Percentiles rank a stretch among this genome's conserved stretches.
These are phyloP conservation scores for Alloplasta piceator DNA, from an alignment of 2,888 invertebrate genomes.

Conservation along the genomic window DNA sequence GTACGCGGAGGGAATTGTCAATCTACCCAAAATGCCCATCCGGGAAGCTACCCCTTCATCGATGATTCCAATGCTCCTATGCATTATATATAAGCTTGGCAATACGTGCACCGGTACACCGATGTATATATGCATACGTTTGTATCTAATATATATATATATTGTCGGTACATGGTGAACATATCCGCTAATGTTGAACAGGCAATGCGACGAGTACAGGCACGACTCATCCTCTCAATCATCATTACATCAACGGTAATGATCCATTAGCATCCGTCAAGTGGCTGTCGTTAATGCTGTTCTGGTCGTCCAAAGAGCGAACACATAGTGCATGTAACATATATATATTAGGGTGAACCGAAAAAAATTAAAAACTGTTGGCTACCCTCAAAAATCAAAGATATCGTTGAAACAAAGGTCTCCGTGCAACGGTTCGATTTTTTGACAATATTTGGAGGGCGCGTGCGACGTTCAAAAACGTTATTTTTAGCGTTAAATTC, in stretches of 20 bases:
- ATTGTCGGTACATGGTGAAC: constrained; percentile 29
- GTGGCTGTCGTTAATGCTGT: constrained; percentile 77
- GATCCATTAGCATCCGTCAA: constrained; percentile 80
- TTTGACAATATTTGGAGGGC: too few relatives aligned
- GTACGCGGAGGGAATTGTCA: constrained; percentile 31
- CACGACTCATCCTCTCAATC: constrained; percentile 78
- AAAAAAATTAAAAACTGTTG: too few relatives aligned
- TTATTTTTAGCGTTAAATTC: too few relatives aligned
- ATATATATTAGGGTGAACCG: too few relatives aligned
- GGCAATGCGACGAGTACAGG: constrained; percentile 54
- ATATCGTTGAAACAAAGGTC: too few relatives aligned
- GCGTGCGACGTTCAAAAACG: too few relatives aligned
- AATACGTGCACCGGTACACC: background rate
- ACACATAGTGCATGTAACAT: constrained; percentile 23
- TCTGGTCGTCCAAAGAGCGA: constrained; percentile 58
- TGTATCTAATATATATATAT: constrained; percentile 1
- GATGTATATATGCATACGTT: background rate
- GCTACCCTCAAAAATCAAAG: too few relatives aligned
- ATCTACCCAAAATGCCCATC: constrained; percentile 50
- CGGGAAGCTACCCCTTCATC: constrained; percentile 12
- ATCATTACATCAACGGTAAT: constrained; percentile 79
- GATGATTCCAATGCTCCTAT: constrained; percentile 40
- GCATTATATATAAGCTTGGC: constrained; percentile 2
- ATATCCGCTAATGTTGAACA: constrained; percentile 46
- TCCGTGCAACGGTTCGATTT: too few relatives aligned